Percentiles rank a stretch among this genome's conserved stretches.
Conservation (phyloP, 2,113 vertebrate species). For the Bufo bufo region DNA sequence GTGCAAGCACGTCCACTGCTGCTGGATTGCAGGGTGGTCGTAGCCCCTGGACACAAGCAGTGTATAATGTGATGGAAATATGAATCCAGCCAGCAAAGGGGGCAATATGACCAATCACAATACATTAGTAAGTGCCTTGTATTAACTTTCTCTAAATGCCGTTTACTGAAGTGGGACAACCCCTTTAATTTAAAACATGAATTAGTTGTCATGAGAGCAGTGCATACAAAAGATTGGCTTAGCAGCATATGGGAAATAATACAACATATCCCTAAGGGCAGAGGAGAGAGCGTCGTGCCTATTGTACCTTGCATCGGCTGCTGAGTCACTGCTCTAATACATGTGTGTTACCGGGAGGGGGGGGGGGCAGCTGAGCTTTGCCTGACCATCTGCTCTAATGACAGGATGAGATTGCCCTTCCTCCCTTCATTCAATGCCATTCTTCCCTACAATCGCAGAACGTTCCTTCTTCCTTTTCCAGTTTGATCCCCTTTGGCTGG, state of each 20-base stretch:
- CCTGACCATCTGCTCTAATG: constrained; percentile 27
- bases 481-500: too few relatives aligned
- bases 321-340: constrained; percentile 29
- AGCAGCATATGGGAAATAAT: constrained; percentile 25
- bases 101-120: too few relatives aligned
- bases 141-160: too few relatives aligned
- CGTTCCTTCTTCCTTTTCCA: neutral
- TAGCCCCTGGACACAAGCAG: too few relatives aligned
- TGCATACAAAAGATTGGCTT: neutral
- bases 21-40: too few relatives aligned
- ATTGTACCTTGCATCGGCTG: constrained; percentile 1
- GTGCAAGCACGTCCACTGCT: too few relatives aligned
- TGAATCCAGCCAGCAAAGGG: too few relatives aligned
- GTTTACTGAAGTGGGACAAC: too few relatives aligned
- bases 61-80: too few relatives aligned
- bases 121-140: too few relatives aligned
- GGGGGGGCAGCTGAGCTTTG: neutral
- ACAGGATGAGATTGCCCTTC: constrained; percentile 7
- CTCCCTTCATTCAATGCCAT: neutral
- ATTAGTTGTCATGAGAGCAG: neutral
- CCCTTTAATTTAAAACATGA: neutral
- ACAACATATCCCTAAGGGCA: constrained; percentile 9
- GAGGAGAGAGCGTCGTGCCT: too few relatives aligned
- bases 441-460: neutral
- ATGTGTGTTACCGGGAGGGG: neutral